Evolutionary conservation across 2,888 invertebrate species (phyloP).

Genomic region (Nomada fucata): DNA sequence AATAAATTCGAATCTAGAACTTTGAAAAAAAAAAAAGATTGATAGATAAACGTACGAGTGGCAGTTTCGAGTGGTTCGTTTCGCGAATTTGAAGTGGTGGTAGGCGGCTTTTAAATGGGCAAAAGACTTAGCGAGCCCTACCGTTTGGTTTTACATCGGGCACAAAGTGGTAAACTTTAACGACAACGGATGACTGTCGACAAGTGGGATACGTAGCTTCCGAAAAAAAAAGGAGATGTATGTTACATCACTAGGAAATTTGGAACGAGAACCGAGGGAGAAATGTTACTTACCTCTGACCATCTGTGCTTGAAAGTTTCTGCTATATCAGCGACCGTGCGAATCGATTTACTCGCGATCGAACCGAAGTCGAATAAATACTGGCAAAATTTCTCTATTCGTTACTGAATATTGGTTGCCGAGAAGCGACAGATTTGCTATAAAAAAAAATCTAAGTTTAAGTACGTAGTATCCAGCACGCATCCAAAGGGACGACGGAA

Average conservation of each 20-base stretch:
- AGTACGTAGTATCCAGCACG: slow-evolving; percentile 13
- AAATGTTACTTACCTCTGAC: slow-evolving; percentile 68
- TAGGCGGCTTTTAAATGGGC: slow-evolving; percentile 26
- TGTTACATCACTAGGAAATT: not conserved
- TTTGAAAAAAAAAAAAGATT: no score
- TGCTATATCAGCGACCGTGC: slow-evolving; percentile 9
- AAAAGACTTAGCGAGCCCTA: not conserved
- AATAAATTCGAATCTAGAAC: not conserved
- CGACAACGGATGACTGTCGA: no score
- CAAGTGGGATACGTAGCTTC: no score
- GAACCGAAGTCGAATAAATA: not conserved
- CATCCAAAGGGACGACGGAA: not conserved
- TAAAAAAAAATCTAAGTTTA: not conserved
- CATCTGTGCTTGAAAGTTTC: slow-evolving; percentile 63
- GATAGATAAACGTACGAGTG: not conserved
- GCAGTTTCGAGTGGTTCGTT: slow-evolving; percentile 13
- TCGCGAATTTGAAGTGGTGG: slow-evolving; percentile 27
- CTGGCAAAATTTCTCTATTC: not conserved
- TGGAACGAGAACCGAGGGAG: not conserved
- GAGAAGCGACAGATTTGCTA: not conserved
- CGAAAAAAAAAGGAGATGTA: no score
- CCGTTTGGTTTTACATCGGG: no score
- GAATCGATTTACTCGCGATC: slow-evolving; percentile 2
- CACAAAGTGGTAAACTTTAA: not conserved
- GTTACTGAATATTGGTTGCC: not conserved